phyloP scores from a whole-genome alignment of 2,113 vertebrate genomes.

The Coryphaenoides rupestris region DNA sequence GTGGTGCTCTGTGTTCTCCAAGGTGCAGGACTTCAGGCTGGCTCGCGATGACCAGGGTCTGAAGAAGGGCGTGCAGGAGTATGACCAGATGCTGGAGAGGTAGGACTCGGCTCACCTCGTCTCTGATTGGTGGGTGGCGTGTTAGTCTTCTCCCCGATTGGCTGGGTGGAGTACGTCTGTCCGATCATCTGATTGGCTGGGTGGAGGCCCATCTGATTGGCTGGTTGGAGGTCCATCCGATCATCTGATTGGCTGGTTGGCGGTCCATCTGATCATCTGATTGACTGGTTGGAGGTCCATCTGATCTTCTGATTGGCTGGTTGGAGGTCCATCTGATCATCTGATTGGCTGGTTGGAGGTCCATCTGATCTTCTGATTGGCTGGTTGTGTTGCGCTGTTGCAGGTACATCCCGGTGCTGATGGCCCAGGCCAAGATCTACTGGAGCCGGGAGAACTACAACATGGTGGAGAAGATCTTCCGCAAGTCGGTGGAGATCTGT shows the following conservation, averaged over 20 bases:
- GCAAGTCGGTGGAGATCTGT: conserved; percentile 90
- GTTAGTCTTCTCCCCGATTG: too few species aligned
- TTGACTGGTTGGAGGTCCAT: too few species aligned
- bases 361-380: conserved; percentile 4
- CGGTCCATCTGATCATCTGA: too few species aligned
- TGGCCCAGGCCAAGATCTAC: conserved; percentile 95
- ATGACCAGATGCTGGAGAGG: conserved; percentile 86
- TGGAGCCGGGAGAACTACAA: conserved; percentile 94
- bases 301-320: conserved; percentile 1
- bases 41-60: conserved; percentile 80
- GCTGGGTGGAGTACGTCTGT: too few species aligned
- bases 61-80: conserved; percentile 82
- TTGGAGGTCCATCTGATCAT: not conserved
- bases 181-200: too few species aligned
- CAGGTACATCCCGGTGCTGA: conserved; percentile 86
- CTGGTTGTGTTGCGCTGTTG: fast-evolving
- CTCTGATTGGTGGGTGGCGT: not conserved
- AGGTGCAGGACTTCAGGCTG: conserved; percentile 83
- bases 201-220: too few species aligned
- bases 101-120: conserved; percentile 39
- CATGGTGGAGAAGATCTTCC: conserved; percentile 95
- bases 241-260: too few species aligned
- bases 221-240: too few species aligned
- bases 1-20: not conserved
- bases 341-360: not conserved